Base-by-base conservation (phyloP, 1,140 invertebrate genomes). In the Pseudomyrmex dendroicus region DNA sequence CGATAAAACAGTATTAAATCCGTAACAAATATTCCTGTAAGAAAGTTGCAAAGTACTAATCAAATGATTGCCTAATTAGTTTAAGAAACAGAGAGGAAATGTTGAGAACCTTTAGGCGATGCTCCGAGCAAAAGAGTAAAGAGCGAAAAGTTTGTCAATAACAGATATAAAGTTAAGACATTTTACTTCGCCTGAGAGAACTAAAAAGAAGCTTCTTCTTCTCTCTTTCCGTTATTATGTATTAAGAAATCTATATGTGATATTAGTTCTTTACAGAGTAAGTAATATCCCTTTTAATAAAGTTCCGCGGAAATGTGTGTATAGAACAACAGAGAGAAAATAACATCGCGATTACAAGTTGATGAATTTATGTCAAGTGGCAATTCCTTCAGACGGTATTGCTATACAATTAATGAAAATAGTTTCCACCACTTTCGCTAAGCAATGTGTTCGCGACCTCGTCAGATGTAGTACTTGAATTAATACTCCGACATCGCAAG, bases 381-480 rank as follows among this genome's bases (percentile, higher is more conserved):
- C 20, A 15, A 52, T 1, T 67, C 20, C 46, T 48, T 20, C n/a
- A 0, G 9, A 13, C 4, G 13, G 4, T 12, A 15, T 48, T 66
- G 12, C 20, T n/a, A 17, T 74, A 10, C 4, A n/a, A 48, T 76
- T 73, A 46, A 46, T 20, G 22, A 63, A 63, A 35, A n/a, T 54
- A 44, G 4, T 77, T 56, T 44, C 61, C 2, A n/a, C 4, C 48
- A 54, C 59, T 76, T 44, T 48, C 2, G 12, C 13, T 2, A 7
- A 50, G 7, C 22, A 22, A 35, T 17, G 17, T 61, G 35, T 25
- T 15, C 7, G n/a, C 57, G 20, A 50, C 12, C 3, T 5, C 15
- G 44, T n/a, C 13, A 48, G 20, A 20, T 4, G 10, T 25, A 4
- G 9, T 46, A 35, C 8, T 35, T 15, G 20, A 52, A 52, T 74